Evolutionary conservation across 2,797 vertebrate genomes (phyloP).

Genomic region (Benthosema pterotum): DNA sequence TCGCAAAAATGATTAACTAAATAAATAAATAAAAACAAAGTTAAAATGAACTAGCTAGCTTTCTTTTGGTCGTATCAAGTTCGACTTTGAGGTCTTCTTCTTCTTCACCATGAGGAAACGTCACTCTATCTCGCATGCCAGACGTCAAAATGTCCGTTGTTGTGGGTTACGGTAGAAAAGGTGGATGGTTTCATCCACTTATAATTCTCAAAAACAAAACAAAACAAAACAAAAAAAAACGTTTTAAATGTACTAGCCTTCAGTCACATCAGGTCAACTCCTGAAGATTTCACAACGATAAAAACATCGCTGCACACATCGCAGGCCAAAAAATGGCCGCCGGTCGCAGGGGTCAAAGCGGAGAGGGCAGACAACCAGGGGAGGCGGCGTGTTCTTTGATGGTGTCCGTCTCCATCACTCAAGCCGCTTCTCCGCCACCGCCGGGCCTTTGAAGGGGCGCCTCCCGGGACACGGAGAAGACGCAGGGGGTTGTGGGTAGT

Average conservation of each 20-base stretch:
- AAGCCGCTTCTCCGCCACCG: slow-evolving; percentile 49
- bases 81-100: background rate
- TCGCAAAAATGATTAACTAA: background rate
- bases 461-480: slow-evolving; percentile 33
- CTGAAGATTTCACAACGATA: background rate
- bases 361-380: slow-evolving; percentile 39
- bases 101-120: no score
- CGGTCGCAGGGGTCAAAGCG: slow-evolving; percentile 10
- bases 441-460: slow-evolving; percentile 50
- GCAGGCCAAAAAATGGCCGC: background rate
- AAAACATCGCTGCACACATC: background rate
- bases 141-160: slow-evolving; percentile 5
- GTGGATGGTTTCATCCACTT: no score
- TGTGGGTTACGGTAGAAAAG: background rate
- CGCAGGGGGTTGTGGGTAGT: background rate
- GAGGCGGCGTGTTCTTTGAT: slow-evolving; percentile 39
- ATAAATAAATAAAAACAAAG: no score
- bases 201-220: background rate
- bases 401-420: slow-evolving; percentile 57
- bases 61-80: slow-evolving; percentile 7
- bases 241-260: background rate
- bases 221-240: background rate
- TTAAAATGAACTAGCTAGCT: slow-evolving; percentile 2
- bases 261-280: slow-evolving; percentile 5
- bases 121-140: background rate